Conservation (phyloP, 2,113 vertebrate species). For the Laterallus jamaicensis region DNA sequence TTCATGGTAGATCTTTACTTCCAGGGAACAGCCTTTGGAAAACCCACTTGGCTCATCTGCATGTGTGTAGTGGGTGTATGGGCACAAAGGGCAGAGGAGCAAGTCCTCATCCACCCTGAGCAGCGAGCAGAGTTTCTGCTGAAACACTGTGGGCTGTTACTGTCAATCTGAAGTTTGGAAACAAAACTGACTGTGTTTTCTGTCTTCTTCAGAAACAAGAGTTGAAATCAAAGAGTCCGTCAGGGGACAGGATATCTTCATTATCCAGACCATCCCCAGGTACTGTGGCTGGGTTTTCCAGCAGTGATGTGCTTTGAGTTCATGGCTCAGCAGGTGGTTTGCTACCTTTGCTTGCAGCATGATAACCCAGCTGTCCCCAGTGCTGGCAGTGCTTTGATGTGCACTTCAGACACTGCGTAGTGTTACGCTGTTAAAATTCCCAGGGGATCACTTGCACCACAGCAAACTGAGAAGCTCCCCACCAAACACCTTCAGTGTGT, state of each 20-base stretch:
- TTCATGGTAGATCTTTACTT: not conserved
- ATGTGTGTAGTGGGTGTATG: not conserved
- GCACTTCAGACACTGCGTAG: not conserved
- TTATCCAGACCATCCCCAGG: slow-evolving; percentile 98
- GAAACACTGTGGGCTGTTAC: not conserved
- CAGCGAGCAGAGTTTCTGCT: not conserved
- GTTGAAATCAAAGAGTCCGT: slow-evolving; percentile 98
- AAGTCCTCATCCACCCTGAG: not conserved
- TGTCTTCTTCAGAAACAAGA: slow-evolving; percentile 87
- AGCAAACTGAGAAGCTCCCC: not conserved
- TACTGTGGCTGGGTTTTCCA: slow-evolving; percentile 6
- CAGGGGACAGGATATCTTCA: slow-evolving; percentile 96
- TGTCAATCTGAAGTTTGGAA: not conserved
- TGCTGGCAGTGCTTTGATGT: not conserved
- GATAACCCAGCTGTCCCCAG: not conserved
- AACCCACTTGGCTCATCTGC: not conserved
- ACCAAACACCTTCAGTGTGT: not conserved
- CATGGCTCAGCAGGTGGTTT: not conserved
- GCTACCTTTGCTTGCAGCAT: not conserved
- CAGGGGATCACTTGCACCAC: not conserved
- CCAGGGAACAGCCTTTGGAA: not conserved
- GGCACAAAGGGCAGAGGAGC: not conserved
- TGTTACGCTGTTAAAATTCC: slow-evolving; percentile 11
- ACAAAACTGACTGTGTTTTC: slow-evolving; percentile 2
- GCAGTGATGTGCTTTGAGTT: not conserved